Conservation (phyloP, 2,797 vertebrate species). For the Euthynnus affinis region DNA sequence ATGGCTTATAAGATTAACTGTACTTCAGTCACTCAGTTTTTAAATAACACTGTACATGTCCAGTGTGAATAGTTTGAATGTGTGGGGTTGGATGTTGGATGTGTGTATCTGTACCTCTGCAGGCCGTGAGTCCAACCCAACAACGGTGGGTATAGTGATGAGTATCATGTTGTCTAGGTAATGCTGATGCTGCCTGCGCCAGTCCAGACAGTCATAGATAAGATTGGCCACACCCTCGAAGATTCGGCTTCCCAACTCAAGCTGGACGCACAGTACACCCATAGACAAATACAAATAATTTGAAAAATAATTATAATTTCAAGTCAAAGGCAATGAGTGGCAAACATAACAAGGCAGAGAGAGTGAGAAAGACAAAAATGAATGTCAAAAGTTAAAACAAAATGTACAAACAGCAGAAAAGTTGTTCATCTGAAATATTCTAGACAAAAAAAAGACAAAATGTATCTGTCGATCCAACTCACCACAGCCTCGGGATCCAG, state of each 20-base stretch:
- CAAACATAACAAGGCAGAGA: neutral
- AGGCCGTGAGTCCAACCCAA: constrained; percentile 46
- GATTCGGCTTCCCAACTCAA: constrained; percentile 84
- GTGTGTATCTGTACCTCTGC: constrained; percentile 64
- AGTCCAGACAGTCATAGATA: constrained; percentile 91
- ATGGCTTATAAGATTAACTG: too few species aligned
- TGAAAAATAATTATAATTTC: neutral
- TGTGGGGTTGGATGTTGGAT: neutral
- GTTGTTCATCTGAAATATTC: neutral
- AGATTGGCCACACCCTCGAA: constrained; percentile 91
- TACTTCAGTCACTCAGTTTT: too few species aligned
- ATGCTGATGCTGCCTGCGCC: constrained; percentile 90
- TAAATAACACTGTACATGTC: too few species aligned
- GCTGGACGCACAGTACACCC: constrained; percentile 73
- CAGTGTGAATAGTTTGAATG: too few species aligned
- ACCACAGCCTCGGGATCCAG: constrained; percentile 84
- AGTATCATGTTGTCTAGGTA: constrained; percentile 87
- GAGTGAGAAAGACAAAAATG: neutral
- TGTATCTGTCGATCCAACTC: neutral
- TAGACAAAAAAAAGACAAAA: neutral
- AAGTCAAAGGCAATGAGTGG: neutral
- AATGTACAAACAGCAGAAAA: neutral
- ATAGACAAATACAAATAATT: constrained; percentile 22
- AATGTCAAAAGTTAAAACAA: neutral
- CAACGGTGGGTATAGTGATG: constrained; percentile 81